Conservation (phyloP, 2,113 vertebrate species). For the Ophiodon elongatus region DNA sequence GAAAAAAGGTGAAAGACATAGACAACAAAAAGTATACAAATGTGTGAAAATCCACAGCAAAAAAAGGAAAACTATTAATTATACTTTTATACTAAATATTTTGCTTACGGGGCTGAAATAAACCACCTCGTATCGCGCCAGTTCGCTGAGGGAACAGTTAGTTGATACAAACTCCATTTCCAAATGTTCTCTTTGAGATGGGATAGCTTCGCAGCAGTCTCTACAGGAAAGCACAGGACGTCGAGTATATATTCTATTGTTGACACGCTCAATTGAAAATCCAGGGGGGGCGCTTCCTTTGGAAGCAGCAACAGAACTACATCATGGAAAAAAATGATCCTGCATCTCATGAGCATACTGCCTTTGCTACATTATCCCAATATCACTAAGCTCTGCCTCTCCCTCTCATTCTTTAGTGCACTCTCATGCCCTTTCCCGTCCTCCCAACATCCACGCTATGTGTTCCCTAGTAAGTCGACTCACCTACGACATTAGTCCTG, state of each 20-base stretch:
- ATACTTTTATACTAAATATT: too few species aligned
- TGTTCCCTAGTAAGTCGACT: constrained; percentile 19
- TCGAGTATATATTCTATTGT: not conserved
- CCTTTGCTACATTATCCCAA: constrained; percentile 18
- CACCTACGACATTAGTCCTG: constrained; percentile 5
- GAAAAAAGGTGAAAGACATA: not conserved
- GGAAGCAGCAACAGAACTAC: constrained; percentile 22
- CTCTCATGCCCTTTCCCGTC: constrained; percentile 7
- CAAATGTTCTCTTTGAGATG: not conserved
- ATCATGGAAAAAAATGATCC: constrained; percentile 53
- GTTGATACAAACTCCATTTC: not conserved
- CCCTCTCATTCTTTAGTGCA: not conserved
- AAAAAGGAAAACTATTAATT: too few species aligned
- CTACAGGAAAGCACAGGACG: not conserved
- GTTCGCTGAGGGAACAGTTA: not conserved
- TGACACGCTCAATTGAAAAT: constrained; percentile 40
- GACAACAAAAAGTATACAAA: not conserved
- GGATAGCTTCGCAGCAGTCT: not conserved
- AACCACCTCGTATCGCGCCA: not conserved
- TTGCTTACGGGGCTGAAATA: not conserved
- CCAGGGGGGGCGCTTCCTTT: constrained; percentile 11
- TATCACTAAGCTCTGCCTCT: constrained; percentile 18
- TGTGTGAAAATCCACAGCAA: not conserved
- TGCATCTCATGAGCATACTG: constrained; percentile 27
- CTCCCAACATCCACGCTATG: not conserved